phyloP scores from a whole-genome alignment of 2,888 invertebrate genomes.

The Aspidiotus rigidus region DNA sequence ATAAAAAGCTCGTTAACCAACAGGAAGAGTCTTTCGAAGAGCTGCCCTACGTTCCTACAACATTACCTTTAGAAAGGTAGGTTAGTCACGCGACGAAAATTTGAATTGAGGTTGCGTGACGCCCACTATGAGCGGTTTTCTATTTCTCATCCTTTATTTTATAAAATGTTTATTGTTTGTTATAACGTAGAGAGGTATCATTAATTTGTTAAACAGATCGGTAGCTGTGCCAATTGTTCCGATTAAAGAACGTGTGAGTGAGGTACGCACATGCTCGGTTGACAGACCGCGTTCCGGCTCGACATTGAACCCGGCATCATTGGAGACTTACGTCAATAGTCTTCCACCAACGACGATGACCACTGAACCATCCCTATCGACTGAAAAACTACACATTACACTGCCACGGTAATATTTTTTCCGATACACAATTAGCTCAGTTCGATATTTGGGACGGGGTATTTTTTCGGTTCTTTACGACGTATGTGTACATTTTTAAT shows the following conservation, averaged over 20 bases:
- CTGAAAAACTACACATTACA: constrained; percentile 32
- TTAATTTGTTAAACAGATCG: constrained; percentile 44
- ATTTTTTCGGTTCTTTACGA: no score
- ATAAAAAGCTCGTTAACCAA: constrained; percentile 63
- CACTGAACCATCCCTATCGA: constrained; percentile 9
- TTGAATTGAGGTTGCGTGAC: neutral
- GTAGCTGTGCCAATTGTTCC: constrained; percentile 72
- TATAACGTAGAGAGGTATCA: neutral
- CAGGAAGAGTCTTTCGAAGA: constrained; percentile 69
- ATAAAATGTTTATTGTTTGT: neutral
- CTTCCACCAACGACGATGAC: constrained; percentile 34
- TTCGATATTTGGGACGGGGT: no score
- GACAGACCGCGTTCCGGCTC: constrained; percentile 66
- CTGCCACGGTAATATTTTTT: constrained; percentile 29
- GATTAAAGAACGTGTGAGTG: constrained; percentile 58
- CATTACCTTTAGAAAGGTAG: constrained; percentile 67
- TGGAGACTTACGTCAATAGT: constrained; percentile 53
- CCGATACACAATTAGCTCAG: neutral
- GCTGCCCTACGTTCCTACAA: constrained; percentile 82
- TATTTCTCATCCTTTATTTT: neutral
- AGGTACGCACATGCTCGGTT: constrained; percentile 59
- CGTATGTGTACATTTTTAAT: no score
- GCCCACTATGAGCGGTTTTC: no score
- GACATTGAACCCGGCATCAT: constrained; percentile 59
- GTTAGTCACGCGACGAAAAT: neutral